These are phyloP conservation scores for Danio choprae DNA, from an alignment of 2,797 vertebrate genomes.

Conservation along the genomic window DNA sequence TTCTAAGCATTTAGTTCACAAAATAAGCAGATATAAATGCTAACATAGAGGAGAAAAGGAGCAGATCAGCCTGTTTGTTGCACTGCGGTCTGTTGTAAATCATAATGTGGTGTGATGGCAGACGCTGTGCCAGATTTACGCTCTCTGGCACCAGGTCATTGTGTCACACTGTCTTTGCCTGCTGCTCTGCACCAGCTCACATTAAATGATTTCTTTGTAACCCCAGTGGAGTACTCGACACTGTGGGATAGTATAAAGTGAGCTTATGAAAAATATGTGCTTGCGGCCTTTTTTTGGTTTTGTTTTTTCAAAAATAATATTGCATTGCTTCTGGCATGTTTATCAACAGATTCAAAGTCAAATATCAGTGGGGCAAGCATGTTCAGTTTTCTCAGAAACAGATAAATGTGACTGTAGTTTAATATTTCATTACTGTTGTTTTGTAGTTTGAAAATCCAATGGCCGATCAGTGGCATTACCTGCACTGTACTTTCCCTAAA, in stretches of 20 bases:
- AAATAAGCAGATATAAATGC: conserved; percentile 52
- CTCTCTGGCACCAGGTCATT: conserved; percentile 50
- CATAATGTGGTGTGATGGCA: conserved; percentile 34
- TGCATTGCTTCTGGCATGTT: too few species aligned
- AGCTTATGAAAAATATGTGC: background rate
- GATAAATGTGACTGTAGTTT: too few species aligned
- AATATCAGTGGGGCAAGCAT: too few species aligned
- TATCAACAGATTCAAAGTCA: too few species aligned
- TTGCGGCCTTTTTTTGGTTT: background rate
- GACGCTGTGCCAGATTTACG: conserved; percentile 59
- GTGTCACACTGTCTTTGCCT: conserved; percentile 55
- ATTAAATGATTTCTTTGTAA: conserved; percentile 50
- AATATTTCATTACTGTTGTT: too few species aligned
- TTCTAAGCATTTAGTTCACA: conserved; percentile 34
- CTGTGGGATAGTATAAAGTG: conserved; percentile 30
- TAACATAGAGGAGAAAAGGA: conserved; percentile 36
- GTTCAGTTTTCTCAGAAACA: too few species aligned
- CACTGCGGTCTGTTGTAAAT: conserved; percentile 55
- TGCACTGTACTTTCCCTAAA: too few species aligned
- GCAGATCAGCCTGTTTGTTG: conserved; percentile 54
- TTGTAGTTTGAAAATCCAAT: too few species aligned
- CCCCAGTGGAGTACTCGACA: conserved; percentile 37
- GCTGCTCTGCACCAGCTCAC: conserved; percentile 46
- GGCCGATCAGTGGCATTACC: too few species aligned
- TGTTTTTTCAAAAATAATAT: too few species aligned